Base-by-base conservation (phyloP, 2,888 invertebrate species). In the Epsilonema sp. region DNA sequence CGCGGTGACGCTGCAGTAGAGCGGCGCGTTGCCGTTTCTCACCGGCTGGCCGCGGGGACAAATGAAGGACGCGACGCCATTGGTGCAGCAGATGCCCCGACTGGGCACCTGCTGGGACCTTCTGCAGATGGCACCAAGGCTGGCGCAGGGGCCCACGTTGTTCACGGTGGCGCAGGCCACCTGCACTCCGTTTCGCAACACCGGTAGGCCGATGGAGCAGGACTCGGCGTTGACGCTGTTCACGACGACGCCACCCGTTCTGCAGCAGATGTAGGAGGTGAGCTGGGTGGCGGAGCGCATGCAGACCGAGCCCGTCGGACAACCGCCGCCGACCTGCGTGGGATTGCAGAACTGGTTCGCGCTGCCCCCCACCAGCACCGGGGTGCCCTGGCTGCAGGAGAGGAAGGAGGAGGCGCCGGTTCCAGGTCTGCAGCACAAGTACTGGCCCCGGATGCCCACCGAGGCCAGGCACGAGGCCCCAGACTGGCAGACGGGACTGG, bases 191-290 rank as follows among this genome's bases (percentile, higher is more conserved):
- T 13, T 13, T 13, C 11, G 8, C 31, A 31, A 8, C 31, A 16
- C 11, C 8, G 31, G 31, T 8, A 16, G 11, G 31, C 31, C 31
- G 8, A 16, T 13, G 8, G 31, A 16, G 31, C 31, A 31, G 31
- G 31, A 13, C 11, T 13, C 8, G 16, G 31, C 31, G 11, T 8
- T 16, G 31, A 16, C 16, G 16, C 11, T 13, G n/a, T n/a, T n/a
- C n/a, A n/a, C n/a, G 8, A 21, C 19, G 4, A 22, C 11, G 19
- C 42, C 42, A 44, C 21, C 21, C 16, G n/a, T 19, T 21, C 42
- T 13, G 26, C 46, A 46, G 43, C 46, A 46, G 23, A 46, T 45
- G 22, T 46, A 46, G 31, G n/a, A 16, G 24, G 24, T 25, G n/a
- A 43, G 46, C n/a, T 42, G 41, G 26, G 45, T 46, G 25, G 11